A percentile compares a stretch with the other conserved stretches of the same genome.
Conservation (phyloP, 2,888 invertebrate genomes). For the Thelaira solivaga region DNA sequence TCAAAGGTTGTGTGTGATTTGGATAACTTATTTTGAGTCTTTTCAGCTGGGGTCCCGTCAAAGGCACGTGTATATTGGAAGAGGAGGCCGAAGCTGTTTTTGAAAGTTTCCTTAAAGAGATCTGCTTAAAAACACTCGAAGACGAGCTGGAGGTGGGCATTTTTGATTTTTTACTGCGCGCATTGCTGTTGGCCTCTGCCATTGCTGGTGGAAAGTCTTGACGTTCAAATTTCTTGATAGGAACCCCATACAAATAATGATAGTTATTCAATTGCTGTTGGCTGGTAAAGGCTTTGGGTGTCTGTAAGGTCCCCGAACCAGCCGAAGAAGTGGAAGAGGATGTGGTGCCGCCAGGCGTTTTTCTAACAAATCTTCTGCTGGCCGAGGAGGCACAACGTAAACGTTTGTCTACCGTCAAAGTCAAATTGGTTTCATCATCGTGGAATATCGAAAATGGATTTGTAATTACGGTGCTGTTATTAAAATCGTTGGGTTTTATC, state of each 20-base stretch:
- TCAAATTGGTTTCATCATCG: constrained; percentile 68
- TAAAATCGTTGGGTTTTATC: constrained; percentile 60
- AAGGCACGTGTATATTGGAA: constrained; percentile 38
- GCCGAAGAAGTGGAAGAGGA: constrained; percentile 8
- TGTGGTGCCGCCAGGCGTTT: constrained; percentile 11
- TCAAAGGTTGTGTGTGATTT: constrained; percentile 72
- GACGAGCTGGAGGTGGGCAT: constrained; percentile 61
- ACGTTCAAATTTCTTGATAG: constrained; percentile 73
- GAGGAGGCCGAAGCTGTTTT: constrained; percentile 57
- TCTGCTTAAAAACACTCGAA: constrained; percentile 69
- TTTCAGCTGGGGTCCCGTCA: constrained; percentile 68
- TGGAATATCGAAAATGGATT: constrained; percentile 76
- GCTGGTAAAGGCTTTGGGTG: constrained; percentile 25
- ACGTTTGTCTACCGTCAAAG: constrained; percentile 69
- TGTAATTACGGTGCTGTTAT: constrained; percentile 75
- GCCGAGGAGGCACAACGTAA: constrained; percentile 66
- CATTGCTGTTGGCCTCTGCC: constrained; percentile 53
- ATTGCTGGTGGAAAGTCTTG: constrained; percentile 71
- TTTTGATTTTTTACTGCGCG: constrained; percentile 15
- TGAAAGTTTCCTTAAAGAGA: constrained; percentile 69
- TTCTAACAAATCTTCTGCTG: constrained; percentile 30
- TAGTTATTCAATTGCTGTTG: constrained; percentile 57
- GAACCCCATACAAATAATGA: constrained; percentile 71
- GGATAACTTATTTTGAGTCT: constrained; percentile 75
- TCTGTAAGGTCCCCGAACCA: constrained; percentile 16